Evolutionary conservation across 2,888 invertebrate genomes (phyloP).

Genomic region (Hydriomena furcata): DNA sequence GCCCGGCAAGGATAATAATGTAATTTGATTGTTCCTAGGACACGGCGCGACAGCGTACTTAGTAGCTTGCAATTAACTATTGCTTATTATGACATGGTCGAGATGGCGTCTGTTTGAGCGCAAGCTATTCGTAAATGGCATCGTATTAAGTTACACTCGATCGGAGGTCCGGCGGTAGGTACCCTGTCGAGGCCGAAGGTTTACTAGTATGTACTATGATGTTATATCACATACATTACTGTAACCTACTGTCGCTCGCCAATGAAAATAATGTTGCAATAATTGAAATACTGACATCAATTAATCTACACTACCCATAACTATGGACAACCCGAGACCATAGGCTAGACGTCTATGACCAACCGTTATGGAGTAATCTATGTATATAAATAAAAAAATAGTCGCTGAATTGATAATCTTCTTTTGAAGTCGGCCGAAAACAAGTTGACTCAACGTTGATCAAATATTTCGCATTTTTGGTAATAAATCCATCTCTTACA

Average conservation of each 20-base stretch:
- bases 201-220: slow-evolving; percentile 24
- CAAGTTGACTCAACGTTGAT: not conserved
- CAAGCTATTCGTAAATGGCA: slow-evolving; percentile 20
- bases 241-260: slow-evolving; percentile 8
- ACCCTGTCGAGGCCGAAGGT: slow-evolving; percentile 35
- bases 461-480: not conserved
- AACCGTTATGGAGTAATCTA: too few relatives aligned
- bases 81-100: slow-evolving; percentile 26
- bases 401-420: too few relatives aligned
- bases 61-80: slow-evolving; percentile 24
- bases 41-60: slow-evolving; percentile 16
- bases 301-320: too few relatives aligned
- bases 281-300: too few relatives aligned
- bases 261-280: slow-evolving; percentile 6
- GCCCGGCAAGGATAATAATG: slow-evolving; percentile 41
- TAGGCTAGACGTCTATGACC: too few relatives aligned
- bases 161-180: slow-evolving; percentile 35
- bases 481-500: slow-evolving; percentile 10
- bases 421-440: too few relatives aligned
- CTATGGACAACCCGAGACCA: too few relatives aligned
- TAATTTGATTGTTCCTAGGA: slow-evolving; percentile 29
- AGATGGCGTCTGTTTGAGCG: slow-evolving; percentile 27
- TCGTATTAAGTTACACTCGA: slow-evolving; percentile 35
- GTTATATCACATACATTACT: slow-evolving; percentile 20
- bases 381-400: too few relatives aligned